Evolutionary conservation across 2,888 invertebrate genomes (phyloP).

Genomic region (Eilema griseolum): DNA sequence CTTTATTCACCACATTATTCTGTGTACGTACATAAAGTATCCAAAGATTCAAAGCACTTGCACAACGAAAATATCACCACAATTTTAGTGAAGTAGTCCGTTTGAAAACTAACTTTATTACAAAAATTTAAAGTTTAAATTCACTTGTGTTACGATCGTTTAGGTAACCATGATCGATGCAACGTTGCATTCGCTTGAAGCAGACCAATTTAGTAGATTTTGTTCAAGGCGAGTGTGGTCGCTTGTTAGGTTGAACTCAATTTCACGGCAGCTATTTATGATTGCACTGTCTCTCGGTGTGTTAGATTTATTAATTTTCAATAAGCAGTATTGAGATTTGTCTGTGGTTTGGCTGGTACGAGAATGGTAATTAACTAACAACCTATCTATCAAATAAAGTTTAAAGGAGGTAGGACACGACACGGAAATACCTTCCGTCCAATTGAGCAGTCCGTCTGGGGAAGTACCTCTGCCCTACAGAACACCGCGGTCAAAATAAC

Average conservation of each 20-base stretch:
- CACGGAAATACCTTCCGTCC: too few relatives aligned
- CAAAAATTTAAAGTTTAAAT: constrained; percentile 42
- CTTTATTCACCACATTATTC: constrained; percentile 66
- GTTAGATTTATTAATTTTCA: constrained; percentile 8
- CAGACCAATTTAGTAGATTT: constrained; percentile 77
- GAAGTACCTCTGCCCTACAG: too few relatives aligned
- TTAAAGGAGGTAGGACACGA: too few relatives aligned
- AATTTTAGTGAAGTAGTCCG: constrained; percentile 52
- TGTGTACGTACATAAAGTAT: constrained; percentile 70
- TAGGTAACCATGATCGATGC: constrained; percentile 64
- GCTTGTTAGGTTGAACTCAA: constrained; percentile 48
- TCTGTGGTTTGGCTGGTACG: background rate
- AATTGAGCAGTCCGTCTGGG: too few relatives aligned
- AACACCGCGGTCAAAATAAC: too few relatives aligned
- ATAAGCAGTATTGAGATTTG: background rate
- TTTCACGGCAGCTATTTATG: constrained; percentile 49
- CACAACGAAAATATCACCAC: constrained; percentile 66
- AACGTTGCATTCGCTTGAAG: constrained; percentile 70
- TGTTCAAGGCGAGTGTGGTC: constrained; percentile 62
- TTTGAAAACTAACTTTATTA: constrained; percentile 47
- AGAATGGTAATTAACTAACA: background rate
- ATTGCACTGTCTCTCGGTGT: constrained; percentile 42
- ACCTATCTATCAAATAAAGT: background rate
- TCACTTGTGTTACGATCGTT: constrained; percentile 29
- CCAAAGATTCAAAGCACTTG: constrained; percentile 68